Evolutionary conservation across 2,888 invertebrate genomes (phyloP), one percentile per base, ranked within the genome.

Genomic region (Phortica okadai): DNA sequence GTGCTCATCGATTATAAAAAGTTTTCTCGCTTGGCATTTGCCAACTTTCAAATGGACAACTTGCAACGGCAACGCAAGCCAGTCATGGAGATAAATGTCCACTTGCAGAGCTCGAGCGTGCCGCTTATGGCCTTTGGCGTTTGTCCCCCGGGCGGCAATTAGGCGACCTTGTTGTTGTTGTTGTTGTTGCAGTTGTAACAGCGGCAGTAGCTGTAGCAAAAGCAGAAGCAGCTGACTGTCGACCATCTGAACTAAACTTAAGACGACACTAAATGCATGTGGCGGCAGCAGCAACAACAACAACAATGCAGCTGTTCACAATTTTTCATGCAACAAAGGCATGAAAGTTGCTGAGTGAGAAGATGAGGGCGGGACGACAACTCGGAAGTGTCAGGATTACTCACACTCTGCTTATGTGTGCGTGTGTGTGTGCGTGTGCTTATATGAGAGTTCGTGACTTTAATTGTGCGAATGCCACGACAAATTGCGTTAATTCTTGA

Each of bases 391-490:
- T 56, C 14, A 56, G 56, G 56, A 16, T 62, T 62, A 25, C 62
- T 16, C 62, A 50, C 50, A 50, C 10, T 50, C 2, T 10, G 73
- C 42, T 44, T 14, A 58, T 59, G 59, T 50, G 54, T 50, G 74
- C 8, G n/a, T 21, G 45, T 21, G 80, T 83, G 85, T 81, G 84
- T 44, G 21, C 33, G 74, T 66, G 54, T 66, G 14, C 50, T 44
- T 25, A 16, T 42, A 41, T 62, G 66, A 3, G 45, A 14, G 79
- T 82, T 85, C 81, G 84, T 87, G 89, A 89, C 84, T 88, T 72
- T 89, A 86, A 86, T 86, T 86, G 86, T 89, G 88, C 80, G 87
- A 86, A 89, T 89, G 86, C 87, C 89, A 85, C 85, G 89, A 86
- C 89, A 86, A 86, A 89, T 89, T 86, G 85, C 86, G 87, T 87